Evolutionary conservation across 2,888 invertebrate species (phyloP).

Genomic region (Drosophila peninsularis): DNA sequence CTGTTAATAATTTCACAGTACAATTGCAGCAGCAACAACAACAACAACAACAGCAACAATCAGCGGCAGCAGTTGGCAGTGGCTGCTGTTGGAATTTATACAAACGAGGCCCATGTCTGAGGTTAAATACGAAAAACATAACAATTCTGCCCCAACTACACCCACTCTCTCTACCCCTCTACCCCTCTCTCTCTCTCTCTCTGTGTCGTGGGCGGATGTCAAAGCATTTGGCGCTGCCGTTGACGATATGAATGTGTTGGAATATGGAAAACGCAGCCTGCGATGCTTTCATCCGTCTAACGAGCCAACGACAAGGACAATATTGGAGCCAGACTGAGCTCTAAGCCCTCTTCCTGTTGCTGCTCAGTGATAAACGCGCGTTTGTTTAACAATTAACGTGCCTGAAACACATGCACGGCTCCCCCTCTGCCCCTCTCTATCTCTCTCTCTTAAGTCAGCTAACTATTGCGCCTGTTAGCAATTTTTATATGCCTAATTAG

Average conservation of each 20-base stretch:
- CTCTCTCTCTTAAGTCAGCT: slow-evolving; percentile 8
- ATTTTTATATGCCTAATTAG: slow-evolving; percentile 60
- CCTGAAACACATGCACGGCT: slow-evolving; percentile 79
- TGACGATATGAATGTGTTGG: slow-evolving; percentile 59
- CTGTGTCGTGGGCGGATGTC: slow-evolving; percentile 47
- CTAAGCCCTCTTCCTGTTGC: slow-evolving; percentile 31
- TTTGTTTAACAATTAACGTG: slow-evolving; percentile 83
- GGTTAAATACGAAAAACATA: slow-evolving; percentile 81
- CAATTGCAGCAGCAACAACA: slow-evolving; percentile 56
- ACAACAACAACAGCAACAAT: slow-evolving; percentile 23
- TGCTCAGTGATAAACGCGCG: slow-evolving; percentile 82
- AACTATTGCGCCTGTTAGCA: slow-evolving; percentile 47
- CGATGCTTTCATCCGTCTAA: slow-evolving; percentile 70
- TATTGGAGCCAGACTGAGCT: slow-evolving; percentile 50
- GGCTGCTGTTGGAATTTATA: slow-evolving; percentile 70
- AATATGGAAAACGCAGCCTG: slow-evolving; percentile 22
- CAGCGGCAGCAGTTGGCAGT: slow-evolving; percentile 57
- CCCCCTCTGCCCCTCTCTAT: neutral
- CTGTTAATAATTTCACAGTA: slow-evolving; percentile 76
- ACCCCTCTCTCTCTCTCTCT: neutral
- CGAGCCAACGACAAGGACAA: slow-evolving; percentile 62
- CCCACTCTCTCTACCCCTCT: neutral
- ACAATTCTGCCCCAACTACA: slow-evolving; percentile 52
- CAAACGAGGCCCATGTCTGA: slow-evolving; percentile 80
- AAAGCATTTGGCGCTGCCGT: slow-evolving; percentile 58